These are phyloP conservation scores for Ormia ochracea DNA, from an alignment of 2,888 invertebrate species.

Conservation along the genomic window DNA sequence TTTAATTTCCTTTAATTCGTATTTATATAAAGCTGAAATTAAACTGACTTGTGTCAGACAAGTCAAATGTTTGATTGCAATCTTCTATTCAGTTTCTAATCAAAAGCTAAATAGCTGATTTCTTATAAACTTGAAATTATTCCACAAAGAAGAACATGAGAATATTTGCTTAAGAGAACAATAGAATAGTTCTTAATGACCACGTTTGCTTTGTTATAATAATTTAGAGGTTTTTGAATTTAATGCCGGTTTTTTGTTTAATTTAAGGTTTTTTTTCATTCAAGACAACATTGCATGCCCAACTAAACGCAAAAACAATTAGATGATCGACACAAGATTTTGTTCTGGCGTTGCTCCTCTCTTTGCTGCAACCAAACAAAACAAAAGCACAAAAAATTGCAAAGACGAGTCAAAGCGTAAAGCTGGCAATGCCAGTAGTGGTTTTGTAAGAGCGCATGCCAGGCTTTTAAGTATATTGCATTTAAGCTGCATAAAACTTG, in stretches of 20 bases:
- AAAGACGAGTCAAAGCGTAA: constrained; percentile 1
- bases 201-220: constrained; percentile 11
- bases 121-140: constrained; percentile 7
- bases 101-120: background rate
- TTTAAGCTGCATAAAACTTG: constrained; percentile 18
- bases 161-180: background rate
- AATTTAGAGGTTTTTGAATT: constrained; percentile 4
- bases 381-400: constrained; percentile 1
- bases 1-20: background rate
- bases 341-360: background rate
- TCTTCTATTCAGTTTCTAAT: background rate
- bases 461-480: constrained; percentile 17
- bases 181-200: background rate
- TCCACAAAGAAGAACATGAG: background rate
- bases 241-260: background rate
- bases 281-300: constrained; percentile 32
- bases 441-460: background rate
- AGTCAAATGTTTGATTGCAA: background rate
- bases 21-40: background rate
- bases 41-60: background rate
- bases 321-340: constrained; percentile 40
- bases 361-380: constrained; percentile 12
- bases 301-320: constrained; percentile 19
- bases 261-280: constrained; percentile 28
- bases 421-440: background rate